A percentile compares a stretch with the other conserved stretches of the same genome.
phyloP scores from a whole-genome alignment of 2,888 invertebrate species.

The Melinopterus prodromus region DNA sequence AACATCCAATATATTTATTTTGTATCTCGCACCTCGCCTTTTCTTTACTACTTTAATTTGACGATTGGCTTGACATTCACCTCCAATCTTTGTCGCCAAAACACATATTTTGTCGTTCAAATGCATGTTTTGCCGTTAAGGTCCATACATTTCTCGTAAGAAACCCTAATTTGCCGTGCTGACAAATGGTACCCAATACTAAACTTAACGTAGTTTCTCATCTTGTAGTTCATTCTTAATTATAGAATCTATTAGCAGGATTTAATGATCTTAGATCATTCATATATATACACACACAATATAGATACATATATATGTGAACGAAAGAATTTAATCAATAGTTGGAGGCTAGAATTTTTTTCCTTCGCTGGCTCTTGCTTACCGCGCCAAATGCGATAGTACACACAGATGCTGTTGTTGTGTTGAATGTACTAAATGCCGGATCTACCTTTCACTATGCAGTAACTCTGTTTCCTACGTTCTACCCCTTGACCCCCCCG shows the following conservation, averaged over 20 bases:
- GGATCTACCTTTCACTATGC: conserved; percentile 60
- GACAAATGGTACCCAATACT: too few relatives aligned
- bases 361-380: conserved; percentile 8
- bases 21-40: too few relatives aligned
- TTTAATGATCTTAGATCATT: neutral
- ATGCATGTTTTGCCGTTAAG: too few relatives aligned
- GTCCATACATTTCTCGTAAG: too few relatives aligned
- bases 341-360: conserved; percentile 24
- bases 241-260: neutral
- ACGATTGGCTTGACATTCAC: too few relatives aligned
- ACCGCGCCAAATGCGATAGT: conserved; percentile 28
- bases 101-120: too few relatives aligned
- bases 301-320: neutral
- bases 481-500: conserved; percentile 46
- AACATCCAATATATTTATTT: too few relatives aligned
- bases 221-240: neutral
- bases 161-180: too few relatives aligned
- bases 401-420: conserved; percentile 44
- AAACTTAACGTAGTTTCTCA: too few relatives aligned
- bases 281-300: neutral
- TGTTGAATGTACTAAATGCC: conserved; percentile 52
- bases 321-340: conserved; percentile 12
- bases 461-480: conserved; percentile 54
- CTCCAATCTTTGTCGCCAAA: too few relatives aligned
- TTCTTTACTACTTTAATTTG: too few relatives aligned